Evolutionary conservation across 2,888 invertebrate species (phyloP).

Genomic region (Dryadula phaetusa): DNA sequence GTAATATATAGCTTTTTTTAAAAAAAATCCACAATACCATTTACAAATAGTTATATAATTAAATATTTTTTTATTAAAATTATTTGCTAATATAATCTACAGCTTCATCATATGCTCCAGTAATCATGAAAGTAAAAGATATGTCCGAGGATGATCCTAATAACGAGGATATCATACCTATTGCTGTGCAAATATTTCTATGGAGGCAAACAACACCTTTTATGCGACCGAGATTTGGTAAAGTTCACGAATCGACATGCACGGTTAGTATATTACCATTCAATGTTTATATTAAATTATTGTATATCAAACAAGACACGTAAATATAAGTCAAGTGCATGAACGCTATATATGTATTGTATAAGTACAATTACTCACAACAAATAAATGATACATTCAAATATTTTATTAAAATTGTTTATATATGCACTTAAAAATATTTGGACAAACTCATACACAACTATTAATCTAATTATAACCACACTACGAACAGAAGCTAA

Average conservation of each 20-base stretch:
- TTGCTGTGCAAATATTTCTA: constrained; percentile 98
- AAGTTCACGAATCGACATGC: constrained; percentile 98
- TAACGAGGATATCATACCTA: constrained; percentile 92
- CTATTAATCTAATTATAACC: too few relatives aligned
- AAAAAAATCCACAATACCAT: too few relatives aligned
- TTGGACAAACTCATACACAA: too few relatives aligned
- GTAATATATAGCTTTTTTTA: neutral
- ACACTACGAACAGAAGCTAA: neutral
- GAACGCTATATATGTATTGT: neutral
- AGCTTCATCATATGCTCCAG: constrained; percentile 1
- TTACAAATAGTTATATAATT: neutral
- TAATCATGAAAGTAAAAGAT: constrained; percentile 61
- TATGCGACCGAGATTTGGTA: constrained; percentile 96
- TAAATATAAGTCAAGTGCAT: neutral
- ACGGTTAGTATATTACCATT: constrained; percentile 89
- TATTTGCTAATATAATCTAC: neutral
- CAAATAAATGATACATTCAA: neutral
- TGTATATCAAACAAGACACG: neutral
- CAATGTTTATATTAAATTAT: neutral
- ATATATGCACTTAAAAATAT: neutral
- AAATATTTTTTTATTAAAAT: neutral
- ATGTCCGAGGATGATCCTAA: constrained; percentile 84
- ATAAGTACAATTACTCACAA: neutral
- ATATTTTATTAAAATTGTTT: neutral
- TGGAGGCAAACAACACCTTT: constrained; percentile 99